A percentile compares a stretch with the other conserved stretches of the same genome.
phyloP scores from a whole-genome alignment of 2,797 vertebrate genomes.

The Sebastes cheni region DNA sequence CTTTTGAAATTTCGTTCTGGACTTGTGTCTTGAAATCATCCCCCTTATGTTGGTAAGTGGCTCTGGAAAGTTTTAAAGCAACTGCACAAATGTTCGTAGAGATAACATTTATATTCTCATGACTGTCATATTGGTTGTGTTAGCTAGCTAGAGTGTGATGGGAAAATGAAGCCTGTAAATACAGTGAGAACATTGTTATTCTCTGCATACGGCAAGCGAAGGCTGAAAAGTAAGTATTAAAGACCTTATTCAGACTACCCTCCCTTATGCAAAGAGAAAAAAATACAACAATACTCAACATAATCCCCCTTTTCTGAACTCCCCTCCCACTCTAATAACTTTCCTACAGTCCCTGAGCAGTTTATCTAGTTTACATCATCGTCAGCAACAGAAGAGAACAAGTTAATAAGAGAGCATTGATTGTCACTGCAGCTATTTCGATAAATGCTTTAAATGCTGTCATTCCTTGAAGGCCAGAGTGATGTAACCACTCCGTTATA shows the following conservation, averaged over 20 bases:
- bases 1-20: no score
- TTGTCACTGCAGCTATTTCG: background rate
- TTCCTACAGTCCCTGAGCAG: background rate
- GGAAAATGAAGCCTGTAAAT: background rate
- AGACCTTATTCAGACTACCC: background rate
- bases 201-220: background rate
- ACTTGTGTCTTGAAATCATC: no score
- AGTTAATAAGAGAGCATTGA: background rate
- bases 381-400: background rate
- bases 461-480: conserved; percentile 28
- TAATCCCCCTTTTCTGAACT: background rate
- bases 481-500: conserved; percentile 25
- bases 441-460: conserved; percentile 5
- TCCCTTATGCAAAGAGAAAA: background rate
- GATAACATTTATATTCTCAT: background rate
- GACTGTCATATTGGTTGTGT: background rate
- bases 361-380: background rate
- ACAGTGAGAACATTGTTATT: background rate
- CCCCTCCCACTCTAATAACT: background rate
- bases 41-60: no score
- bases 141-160: background rate
- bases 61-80: no score
- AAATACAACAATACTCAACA: background rate
- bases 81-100: no score
- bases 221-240: background rate